Base-by-base conservation (phyloP, 2,888 invertebrate genomes). In the Drosophila suboccidentalis region DNA sequence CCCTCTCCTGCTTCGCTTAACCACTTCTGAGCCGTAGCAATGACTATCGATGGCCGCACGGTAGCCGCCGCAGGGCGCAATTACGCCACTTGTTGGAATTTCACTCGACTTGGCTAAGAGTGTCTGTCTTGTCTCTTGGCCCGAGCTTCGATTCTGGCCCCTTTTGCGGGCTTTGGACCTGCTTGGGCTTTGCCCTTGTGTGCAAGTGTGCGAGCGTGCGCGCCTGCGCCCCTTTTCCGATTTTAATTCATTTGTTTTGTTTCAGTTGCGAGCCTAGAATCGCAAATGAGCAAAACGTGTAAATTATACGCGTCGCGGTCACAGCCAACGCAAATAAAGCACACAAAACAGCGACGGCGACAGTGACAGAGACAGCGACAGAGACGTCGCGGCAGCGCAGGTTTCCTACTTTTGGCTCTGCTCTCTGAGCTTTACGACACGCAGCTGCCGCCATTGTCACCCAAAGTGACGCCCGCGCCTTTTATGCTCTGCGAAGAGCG, bases 41-140 rank as follows among this genome's bases (percentile, higher is more conserved):
- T 61, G 53, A 47, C 63, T 82, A 80, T 78, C 89, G 71, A 73
- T 71, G 73, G 75, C 87, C 70, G 86, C 79, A 83, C 87, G 89
- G 85, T 85, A 87, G 87, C 89, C 70, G 90, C 87, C 89, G 80
- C 80, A 81, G 89, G 87, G 87, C 90, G 88, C 90, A 87, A 87
- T 87, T 87, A 90, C 79, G 87, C 90, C 87, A 90, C 90, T 87
- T 87, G 90, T 89, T 89, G 90, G 87, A 87, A 89, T 90, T 84
- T 86, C 83, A 80, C 84, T 89, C 75, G 81, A 77, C 63, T 79
- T 47, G 59, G 58, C 59, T 47, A 19, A 57, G 50, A 47, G 59
- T 65, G 59, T 58, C 39, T 62, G 59, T 58, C 39, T 62, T 61
- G 57, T 46, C 38, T 36, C 60, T 63, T 59, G 58, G 43, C 36